phyloP scores from a whole-genome alignment of 2,113 vertebrate species.

The Nanorana parkeri region DNA sequence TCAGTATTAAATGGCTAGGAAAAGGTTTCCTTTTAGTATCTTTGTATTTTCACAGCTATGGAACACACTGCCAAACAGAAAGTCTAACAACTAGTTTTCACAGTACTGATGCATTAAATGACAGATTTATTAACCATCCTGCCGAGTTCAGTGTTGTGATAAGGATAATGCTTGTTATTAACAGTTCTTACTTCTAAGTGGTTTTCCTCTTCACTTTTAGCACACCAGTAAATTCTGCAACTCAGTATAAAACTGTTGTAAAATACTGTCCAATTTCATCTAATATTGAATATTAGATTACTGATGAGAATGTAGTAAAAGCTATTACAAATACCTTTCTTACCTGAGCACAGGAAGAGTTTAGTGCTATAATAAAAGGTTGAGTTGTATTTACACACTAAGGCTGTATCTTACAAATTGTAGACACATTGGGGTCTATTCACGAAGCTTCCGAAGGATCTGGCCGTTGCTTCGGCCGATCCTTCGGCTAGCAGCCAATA shows the following conservation, averaged over 20 bases:
- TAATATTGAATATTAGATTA: not conserved
- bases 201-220: not conserved
- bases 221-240: not conserved
- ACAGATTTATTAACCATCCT: slow-evolving; percentile 11
- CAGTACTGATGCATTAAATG: not conserved
- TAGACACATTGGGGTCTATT: not conserved
- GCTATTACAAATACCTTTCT: not conserved
- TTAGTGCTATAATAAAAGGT: not conserved
- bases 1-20: slow-evolving; percentile 12
- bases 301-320: not conserved
- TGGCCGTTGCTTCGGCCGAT: no score
- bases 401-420: not conserved
- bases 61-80: not conserved
- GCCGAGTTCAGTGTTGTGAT: not conserved
- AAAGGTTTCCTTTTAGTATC: not conserved
- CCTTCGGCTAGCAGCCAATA: no score
- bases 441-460: no score
- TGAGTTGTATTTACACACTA: not conserved
- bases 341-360: not conserved
- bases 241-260: not conserved
- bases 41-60: not conserved
- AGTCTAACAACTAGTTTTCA: not conserved
- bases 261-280: not conserved
- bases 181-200: not conserved
- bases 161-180: not conserved